Conservation (phyloP, 2,113 vertebrate genomes). For the Pachycephala philippinensis region DNA sequence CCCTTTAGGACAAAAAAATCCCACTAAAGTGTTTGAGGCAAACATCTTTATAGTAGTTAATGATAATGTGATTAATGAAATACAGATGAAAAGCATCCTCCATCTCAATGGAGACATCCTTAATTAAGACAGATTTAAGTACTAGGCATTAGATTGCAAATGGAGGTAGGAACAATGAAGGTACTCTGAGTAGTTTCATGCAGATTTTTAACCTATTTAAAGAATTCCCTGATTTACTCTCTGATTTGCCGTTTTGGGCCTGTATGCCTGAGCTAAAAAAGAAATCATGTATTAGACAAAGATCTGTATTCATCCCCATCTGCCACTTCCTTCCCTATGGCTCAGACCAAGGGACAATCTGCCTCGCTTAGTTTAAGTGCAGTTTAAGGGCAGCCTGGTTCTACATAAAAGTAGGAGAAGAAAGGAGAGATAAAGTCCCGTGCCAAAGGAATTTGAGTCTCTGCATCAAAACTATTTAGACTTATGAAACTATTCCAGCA, state of each 20-base stretch:
- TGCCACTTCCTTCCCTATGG: not conserved
- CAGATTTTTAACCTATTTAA: not conserved
- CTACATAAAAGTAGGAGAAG: not conserved
- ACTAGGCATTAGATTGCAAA: conserved; percentile 13
- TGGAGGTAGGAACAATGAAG: not conserved
- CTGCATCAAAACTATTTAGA: not conserved
- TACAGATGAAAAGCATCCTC: conserved; percentile 19
- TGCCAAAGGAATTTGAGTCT: not conserved
- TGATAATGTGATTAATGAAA: conserved; percentile 40
- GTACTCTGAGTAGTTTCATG: not conserved
- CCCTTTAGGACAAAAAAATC: not conserved
- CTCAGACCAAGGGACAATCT: not conserved
- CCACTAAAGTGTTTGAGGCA: not conserved
- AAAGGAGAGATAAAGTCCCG: not conserved
- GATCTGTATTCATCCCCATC: not conserved
- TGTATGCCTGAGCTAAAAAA: not conserved
- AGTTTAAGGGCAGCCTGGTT: not conserved
- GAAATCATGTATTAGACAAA: not conserved
- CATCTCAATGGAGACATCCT: conserved; percentile 24
- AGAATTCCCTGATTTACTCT: not conserved
- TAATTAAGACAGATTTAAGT: conserved; percentile 53
- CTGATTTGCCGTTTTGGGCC: not conserved
- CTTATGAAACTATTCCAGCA: not conserved
- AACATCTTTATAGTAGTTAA: conserved; percentile 25
- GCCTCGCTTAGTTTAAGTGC: not conserved